These are phyloP conservation scores for Ctenopoma kingsleyae DNA, from an alignment of 2,797 vertebrate species.

Conservation along the genomic window DNA sequence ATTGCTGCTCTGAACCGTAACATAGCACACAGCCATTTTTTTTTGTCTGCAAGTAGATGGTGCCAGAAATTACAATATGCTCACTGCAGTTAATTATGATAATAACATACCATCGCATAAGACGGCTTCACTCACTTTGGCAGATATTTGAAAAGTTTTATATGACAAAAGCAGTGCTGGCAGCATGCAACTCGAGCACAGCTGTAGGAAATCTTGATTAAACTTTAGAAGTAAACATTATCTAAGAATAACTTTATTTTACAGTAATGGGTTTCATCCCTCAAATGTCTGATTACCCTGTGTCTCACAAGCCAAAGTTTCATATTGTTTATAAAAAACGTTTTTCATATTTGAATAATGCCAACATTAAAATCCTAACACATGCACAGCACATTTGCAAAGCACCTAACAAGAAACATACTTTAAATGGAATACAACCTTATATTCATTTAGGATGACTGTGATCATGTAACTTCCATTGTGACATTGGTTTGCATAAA, in stretches of 20 bases:
- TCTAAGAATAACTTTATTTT: constrained; percentile 81
- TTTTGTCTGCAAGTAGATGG: constrained; percentile 17
- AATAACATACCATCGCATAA: constrained; percentile 58
- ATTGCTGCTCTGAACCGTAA: constrained; percentile 48
- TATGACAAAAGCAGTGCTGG: constrained; percentile 61
- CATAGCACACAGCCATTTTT: constrained; percentile 45
- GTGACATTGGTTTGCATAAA: constrained; percentile 47
- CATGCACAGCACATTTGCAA: constrained; percentile 65
- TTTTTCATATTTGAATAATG: constrained; percentile 66
- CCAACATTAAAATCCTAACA: constrained; percentile 68
- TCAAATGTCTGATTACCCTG: constrained; percentile 71
- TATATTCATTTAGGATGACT: constrained; percentile 45
- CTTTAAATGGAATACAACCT: constrained; percentile 43
- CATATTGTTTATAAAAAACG: constrained; percentile 75
- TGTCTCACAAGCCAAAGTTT: constrained; percentile 66
- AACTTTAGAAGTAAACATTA: constrained; percentile 73
- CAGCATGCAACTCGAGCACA: constrained; percentile 52
- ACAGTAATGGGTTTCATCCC: constrained; percentile 71
- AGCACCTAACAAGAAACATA: constrained; percentile 69
- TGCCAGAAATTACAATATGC: constrained; percentile 46
- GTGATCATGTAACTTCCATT: constrained; percentile 61
- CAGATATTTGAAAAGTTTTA: constrained; percentile 43
- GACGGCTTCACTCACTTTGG: constrained; percentile 48
- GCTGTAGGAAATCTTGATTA: constrained; percentile 69
- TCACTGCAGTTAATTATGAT: constrained; percentile 59